Conservation (phyloP, 2,888 invertebrate species). For the Pachliopta kotzebuea region DNA sequence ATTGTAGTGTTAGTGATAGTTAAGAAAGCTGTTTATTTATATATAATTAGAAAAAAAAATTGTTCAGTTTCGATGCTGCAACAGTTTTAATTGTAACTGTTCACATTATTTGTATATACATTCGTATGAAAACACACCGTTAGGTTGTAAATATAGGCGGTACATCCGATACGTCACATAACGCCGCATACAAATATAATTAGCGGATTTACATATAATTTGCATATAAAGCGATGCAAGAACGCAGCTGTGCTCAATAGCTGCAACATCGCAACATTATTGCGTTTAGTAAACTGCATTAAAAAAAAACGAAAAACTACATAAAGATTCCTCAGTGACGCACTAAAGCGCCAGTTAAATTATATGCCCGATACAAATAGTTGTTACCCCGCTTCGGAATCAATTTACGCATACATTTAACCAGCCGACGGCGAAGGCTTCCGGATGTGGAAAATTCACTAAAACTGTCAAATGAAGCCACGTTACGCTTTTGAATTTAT, state of each 20-base stretch:
- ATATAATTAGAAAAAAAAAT: not conserved
- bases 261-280: constrained; percentile 9
- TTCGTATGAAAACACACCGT: not conserved
- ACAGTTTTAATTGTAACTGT: not conserved
- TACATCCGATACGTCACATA: not conserved
- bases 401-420: constrained; percentile 28
- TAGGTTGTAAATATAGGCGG: not conserved
- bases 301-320: constrained; percentile 12
- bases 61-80: not conserved
- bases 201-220: constrained; percentile 19
- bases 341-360: constrained; percentile 18
- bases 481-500: constrained; percentile 25
- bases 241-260: constrained; percentile 15
- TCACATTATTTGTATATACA: not conserved
- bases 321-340: constrained; percentile 14
- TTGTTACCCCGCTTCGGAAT: constrained; percentile 15
- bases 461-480: constrained; percentile 28
- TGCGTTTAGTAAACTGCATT: constrained; percentile 13
- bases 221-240: constrained; percentile 4
- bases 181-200: constrained; percentile 4
- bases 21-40: too few relatives aligned
- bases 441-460: constrained; percentile 28
- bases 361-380: constrained; percentile 23
- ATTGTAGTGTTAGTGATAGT: too few relatives aligned
- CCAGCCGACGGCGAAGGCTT: constrained; percentile 19